These are phyloP conservation scores for Pygocentrus nattereri DNA, from an alignment of 2,797 vertebrate genomes.

Conservation along the genomic window DNA sequence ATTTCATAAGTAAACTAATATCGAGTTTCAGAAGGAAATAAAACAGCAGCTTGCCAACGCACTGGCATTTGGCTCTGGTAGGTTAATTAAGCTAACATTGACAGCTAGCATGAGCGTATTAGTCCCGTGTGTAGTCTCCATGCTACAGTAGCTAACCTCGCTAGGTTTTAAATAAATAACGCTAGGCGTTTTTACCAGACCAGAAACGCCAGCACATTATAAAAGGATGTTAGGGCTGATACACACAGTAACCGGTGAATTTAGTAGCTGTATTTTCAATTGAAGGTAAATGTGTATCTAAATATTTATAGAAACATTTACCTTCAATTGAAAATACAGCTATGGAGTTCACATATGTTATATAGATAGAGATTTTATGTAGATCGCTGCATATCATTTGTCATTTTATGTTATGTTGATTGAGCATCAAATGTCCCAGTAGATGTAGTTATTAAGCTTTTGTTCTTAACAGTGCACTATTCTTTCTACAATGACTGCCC, in stretches of 20 bases:
- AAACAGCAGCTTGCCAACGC: neutral
- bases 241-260: neutral
- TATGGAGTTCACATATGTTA: neutral
- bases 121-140: neutral
- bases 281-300: neutral
- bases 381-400: no score
- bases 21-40: neutral
- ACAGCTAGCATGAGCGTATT: slow-evolving; percentile 17
- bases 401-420: neutral
- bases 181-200: neutral
- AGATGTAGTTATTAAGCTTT: no score
- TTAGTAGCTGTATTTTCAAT: neutral
- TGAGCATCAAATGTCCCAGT: no score
- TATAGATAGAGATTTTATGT: no score
- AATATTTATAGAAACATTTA: neutral
- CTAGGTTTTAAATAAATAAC: neutral
- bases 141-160: neutral
- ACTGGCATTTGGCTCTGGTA: neutral
- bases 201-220: neutral
- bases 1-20: neutral
- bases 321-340: neutral
- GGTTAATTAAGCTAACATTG: slow-evolving; percentile 13
- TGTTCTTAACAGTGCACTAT: neutral
- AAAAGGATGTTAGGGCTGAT: neutral
- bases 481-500: neutral